Evolutionary conservation across 2,797 vertebrate genomes (phyloP).

Genomic region (Liasis olivaceus): DNA sequence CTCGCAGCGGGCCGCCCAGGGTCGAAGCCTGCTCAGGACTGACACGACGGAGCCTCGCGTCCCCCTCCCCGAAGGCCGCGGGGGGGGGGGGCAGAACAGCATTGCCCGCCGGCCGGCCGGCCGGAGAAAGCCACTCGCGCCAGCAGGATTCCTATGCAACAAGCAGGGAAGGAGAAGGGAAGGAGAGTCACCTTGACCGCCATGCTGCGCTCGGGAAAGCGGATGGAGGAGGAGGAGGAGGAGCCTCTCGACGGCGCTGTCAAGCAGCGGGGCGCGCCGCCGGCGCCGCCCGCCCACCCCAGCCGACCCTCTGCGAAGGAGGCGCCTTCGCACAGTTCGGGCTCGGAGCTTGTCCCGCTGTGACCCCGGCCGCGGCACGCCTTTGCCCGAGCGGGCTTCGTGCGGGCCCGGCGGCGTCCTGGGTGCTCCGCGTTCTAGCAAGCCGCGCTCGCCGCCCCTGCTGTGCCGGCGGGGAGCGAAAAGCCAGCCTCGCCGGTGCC

Average conservation of each 20-base stretch:
- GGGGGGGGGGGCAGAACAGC: constrained; percentile 45
- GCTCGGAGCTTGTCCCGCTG: not conserved
- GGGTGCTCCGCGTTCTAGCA: not conserved
- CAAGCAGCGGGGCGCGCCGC: constrained; percentile 64
- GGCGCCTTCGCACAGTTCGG: not conserved
- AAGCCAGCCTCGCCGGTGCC: not conserved
- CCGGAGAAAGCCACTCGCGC: constrained; percentile 8
- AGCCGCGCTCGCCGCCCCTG: no score
- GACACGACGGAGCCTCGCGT: not conserved
- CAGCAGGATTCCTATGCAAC: constrained; percentile 53
- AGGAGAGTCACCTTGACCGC: constrained; percentile 97
- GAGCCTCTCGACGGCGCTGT: constrained; percentile 41
- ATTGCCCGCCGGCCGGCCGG: not conserved
- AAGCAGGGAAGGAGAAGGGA: constrained; percentile 21
- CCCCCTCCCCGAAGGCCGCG: constrained; percentile 24
- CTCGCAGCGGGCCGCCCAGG: not conserved
- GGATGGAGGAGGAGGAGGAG: constrained; percentile 22
- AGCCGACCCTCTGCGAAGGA: constrained; percentile 8
- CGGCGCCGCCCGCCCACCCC: constrained; percentile 5
- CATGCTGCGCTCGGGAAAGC: constrained; percentile 83
- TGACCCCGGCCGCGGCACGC: not conserved
- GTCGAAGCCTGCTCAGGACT: not conserved
- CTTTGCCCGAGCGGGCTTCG: not conserved
- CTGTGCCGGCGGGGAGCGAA: not conserved
- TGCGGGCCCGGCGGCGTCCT: not conserved